Evolutionary conservation across 2,113 vertebrate species (phyloP).

Genomic region (Myotis davidii): DNA sequence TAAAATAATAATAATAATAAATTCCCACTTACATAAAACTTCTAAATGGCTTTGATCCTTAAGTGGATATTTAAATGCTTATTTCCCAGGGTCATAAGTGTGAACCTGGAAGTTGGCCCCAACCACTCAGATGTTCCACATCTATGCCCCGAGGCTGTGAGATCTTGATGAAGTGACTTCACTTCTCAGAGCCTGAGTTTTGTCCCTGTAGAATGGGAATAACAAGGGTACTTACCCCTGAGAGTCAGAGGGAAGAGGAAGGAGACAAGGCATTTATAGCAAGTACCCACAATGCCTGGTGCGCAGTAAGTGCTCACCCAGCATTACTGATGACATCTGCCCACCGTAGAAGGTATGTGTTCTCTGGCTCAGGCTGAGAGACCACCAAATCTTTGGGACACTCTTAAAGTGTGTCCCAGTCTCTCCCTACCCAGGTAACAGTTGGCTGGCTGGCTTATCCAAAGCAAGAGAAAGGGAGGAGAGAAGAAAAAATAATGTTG

Average conservation of each 20-base stretch:
- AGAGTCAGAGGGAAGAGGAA: neutral
- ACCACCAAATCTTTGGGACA: neutral
- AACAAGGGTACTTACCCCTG: rapidly evolving
- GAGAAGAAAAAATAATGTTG: neutral
- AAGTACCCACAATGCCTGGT: rapidly evolving
- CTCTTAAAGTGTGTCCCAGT: neutral
- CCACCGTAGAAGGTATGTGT: rapidly evolving
- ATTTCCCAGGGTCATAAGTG: neutral
- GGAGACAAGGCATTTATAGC: rapidly evolving
- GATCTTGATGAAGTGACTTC: neutral
- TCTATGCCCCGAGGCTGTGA: neutral
- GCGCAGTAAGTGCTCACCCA: rapidly evolving
- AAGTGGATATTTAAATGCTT: neutral
- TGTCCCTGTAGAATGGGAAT: neutral
- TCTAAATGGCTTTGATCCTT: neutral
- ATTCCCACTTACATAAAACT: neutral
- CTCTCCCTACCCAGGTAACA: neutral
- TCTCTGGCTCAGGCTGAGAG: neutral
- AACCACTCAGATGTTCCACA: too few relatives aligned
- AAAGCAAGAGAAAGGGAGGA: neutral
- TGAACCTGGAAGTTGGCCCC: neutral
- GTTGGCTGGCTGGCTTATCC: neutral
- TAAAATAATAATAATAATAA: neutral
- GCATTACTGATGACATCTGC: rapidly evolving
- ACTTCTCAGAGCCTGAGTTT: neutral